Percentiles rank a stretch among this genome's conserved stretches.
Conservation (phyloP, 2,888 invertebrate genomes). For the Embidobia sp. region DNA sequence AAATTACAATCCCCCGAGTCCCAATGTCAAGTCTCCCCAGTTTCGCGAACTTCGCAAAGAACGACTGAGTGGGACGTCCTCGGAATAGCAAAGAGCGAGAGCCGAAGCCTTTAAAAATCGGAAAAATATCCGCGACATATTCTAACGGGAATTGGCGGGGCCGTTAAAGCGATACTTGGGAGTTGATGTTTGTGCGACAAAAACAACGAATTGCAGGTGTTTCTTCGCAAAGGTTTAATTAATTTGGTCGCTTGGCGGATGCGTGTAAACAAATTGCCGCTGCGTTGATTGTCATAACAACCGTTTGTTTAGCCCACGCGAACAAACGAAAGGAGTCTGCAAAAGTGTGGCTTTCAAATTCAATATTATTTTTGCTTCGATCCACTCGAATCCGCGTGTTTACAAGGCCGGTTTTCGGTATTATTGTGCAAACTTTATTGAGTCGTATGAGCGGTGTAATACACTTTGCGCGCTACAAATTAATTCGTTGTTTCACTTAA, state of each 20-base stretch:
- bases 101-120: conserved; percentile 32
- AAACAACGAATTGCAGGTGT: too few relatives aligned
- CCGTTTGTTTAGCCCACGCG: not conserved
- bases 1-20: conserved; percentile 62
- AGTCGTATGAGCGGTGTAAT: conserved; percentile 32
- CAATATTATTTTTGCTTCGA: conserved; percentile 26
- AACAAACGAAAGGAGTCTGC: not conserved
- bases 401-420: conserved; percentile 8
- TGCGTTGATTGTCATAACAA: conserved; percentile 6
- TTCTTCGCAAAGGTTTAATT: not conserved
- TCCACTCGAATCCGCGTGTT: conserved; percentile 7
- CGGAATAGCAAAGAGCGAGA: conserved; percentile 38
- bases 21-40: conserved; percentile 59
- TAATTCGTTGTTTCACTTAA: conserved; percentile 53
- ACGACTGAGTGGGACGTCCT: conserved; percentile 28
- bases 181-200: too few relatives aligned
- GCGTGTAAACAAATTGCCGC: not conserved
- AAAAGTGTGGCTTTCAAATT: conserved; percentile 12
- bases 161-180: too few relatives aligned
- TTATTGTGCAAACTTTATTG: conserved; percentile 36
- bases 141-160: too few relatives aligned
- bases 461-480: conserved; percentile 36
- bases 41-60: conserved; percentile 49
- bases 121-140: conserved; percentile 24
- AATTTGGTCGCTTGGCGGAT: not conserved